phyloP scores from a whole-genome alignment of 1,140 invertebrate species.

The Sitophilus oryzae region DNA sequence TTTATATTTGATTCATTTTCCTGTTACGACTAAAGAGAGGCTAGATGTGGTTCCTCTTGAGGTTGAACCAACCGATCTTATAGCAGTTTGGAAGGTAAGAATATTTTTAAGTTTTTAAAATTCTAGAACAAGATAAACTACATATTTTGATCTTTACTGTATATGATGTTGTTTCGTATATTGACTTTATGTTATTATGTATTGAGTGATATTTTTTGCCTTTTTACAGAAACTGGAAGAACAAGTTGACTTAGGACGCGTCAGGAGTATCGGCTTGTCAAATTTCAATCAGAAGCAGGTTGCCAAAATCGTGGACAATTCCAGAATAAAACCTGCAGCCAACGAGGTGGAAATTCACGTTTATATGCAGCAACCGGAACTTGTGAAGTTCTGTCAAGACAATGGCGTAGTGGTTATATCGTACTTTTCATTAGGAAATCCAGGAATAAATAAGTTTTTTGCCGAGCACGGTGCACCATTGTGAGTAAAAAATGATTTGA shows the following conservation, averaged over 20 bases:
- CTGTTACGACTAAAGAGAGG: no score
- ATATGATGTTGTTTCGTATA: no score
- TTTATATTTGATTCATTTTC: no score
- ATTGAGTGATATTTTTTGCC: no score
- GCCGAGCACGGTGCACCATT: not conserved
- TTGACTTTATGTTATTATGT: no score
- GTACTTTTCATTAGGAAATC: slow-evolving; percentile 74
- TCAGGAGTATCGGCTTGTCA: slow-evolving; percentile 66
- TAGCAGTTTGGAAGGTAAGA: not conserved
- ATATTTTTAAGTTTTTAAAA: not conserved
- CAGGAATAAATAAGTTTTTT: slow-evolving; percentile 45
- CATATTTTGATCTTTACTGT: slow-evolving; percentile 1
- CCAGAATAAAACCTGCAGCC: slow-evolving; percentile 61
- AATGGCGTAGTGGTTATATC: slow-evolving; percentile 70
- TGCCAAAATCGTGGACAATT: slow-evolving; percentile 53
- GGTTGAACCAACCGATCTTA: not conserved
- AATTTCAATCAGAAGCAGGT: slow-evolving; percentile 72
- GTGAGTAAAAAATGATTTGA: not conserved
- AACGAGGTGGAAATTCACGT: slow-evolving; percentile 74
- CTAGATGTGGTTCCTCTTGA: no score
- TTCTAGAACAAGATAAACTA: not conserved
- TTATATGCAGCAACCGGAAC: slow-evolving; percentile 71
- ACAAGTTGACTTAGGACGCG: slow-evolving; percentile 55
- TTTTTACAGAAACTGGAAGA: slow-evolving; percentile 62
- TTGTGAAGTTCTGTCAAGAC: slow-evolving; percentile 65